phyloP scores from a whole-genome alignment of 2,797 vertebrate species.

The Anolis apletophallus region DNA sequence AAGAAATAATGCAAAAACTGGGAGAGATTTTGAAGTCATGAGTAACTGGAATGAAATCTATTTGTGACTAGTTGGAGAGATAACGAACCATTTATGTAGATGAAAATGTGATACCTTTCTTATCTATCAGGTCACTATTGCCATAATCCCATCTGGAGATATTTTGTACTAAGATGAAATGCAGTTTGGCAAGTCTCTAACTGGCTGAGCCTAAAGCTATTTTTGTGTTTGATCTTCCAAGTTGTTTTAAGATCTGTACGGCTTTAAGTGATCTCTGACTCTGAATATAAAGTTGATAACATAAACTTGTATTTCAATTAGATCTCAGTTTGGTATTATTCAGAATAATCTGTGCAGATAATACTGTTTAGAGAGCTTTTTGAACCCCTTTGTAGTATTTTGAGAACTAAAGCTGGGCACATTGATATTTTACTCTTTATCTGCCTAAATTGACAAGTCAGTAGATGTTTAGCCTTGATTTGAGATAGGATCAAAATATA shows the following conservation, averaged over 20 bases:
- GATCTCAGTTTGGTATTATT: constrained; percentile 2
- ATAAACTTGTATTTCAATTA: background rate
- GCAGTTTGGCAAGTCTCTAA: background rate
- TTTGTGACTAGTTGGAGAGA: background rate
- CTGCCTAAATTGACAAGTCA: background rate
- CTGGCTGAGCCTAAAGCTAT: constrained; percentile 10
- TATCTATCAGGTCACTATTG: background rate
- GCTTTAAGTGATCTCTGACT: background rate
- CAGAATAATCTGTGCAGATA: background rate
- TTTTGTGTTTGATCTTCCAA: constrained; percentile 2
- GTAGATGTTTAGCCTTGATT: background rate
- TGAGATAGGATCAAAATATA: background rate
- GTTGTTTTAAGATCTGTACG: background rate
- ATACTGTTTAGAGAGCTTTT: background rate
- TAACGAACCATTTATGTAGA: background rate
- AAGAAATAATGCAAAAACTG: background rate
- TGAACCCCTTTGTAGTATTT: too few species aligned
- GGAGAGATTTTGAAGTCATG: background rate
- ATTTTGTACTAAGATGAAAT: background rate
- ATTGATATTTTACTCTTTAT: background rate
- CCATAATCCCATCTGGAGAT: constrained; percentile 13
- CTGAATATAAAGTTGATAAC: background rate
- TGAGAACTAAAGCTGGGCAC: background rate
- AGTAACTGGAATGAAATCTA: background rate
- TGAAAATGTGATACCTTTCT: background rate